Evolutionary conservation across 2,113 vertebrate species (phyloP).

Genomic region (Nannobrachium achirus): DNA sequence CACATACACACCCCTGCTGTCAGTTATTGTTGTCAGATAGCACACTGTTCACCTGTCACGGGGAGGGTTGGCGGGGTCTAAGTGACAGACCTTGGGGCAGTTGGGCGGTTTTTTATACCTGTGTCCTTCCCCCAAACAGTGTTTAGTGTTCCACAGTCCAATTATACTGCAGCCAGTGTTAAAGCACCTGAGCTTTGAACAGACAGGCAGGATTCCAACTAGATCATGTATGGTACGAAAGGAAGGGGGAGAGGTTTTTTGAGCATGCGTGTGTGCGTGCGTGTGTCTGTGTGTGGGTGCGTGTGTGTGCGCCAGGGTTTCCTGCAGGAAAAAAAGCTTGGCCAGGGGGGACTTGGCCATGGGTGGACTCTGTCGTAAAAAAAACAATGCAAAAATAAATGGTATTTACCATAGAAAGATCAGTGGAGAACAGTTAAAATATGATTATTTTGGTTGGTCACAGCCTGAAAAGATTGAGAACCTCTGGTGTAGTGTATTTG

Average conservation of each 20-base stretch:
- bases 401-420: too few species aligned
- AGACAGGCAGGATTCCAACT: slow-evolving; percentile 36
- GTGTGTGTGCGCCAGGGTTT: too few species aligned
- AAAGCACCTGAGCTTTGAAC: slow-evolving; percentile 69
- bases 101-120: slow-evolving; percentile 27
- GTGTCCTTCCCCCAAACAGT: slow-evolving; percentile 42
- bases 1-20: slow-evolving; percentile 50
- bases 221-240: slow-evolving; percentile 17
- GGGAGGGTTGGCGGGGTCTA: not conserved
- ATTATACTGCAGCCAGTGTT: slow-evolving; percentile 59
- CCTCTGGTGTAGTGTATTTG: too few species aligned
- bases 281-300: too few species aligned
- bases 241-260: slow-evolving; percentile 13
- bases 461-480: too few species aligned
- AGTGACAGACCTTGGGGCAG: slow-evolving; percentile 25
- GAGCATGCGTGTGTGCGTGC: too few species aligned
- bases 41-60: slow-evolving; percentile 54
- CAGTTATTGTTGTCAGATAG: slow-evolving; percentile 59
- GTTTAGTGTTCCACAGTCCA: slow-evolving; percentile 71
- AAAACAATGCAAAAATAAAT: too few species aligned
- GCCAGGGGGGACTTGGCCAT: too few species aligned
- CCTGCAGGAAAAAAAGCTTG: too few species aligned
- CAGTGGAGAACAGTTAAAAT: too few species aligned
- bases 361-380: too few species aligned
- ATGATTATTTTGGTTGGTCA: too few species aligned